Evolutionary conservation across 2,113 vertebrate species (phyloP), one percentile per base, ranked within the genome.

Genomic region (Puntigrus tetrazona): DNA sequence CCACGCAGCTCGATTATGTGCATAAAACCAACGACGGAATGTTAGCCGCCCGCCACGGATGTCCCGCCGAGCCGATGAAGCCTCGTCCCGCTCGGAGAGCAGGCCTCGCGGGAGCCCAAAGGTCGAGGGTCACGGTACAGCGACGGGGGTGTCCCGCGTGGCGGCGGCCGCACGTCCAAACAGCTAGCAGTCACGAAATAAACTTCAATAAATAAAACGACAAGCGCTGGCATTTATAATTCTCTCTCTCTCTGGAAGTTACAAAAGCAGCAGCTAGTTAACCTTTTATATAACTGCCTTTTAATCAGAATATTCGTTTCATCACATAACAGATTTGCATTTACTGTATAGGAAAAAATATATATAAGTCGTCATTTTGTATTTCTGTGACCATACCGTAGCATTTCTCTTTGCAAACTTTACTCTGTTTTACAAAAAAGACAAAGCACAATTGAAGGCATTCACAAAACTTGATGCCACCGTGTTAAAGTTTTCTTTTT

Each of bases 401-500:
- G 95, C 94, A 93, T 95, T 92, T 94, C 91, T 95, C 91, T 95
- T 95, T 96, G 94, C 94, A 96, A 95, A 94, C 94, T 63, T 74
- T 83, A 74, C 85, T 86, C 72, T 86, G 65, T 83, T 74, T 74
- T 85, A 85, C 78, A 95, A 95, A 96, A 95, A 92, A 94, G 93
- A 95, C 93, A 92, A 94, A 96, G 93, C 95, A 96, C 90, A 88
- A 93, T 91, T 94, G 93, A 84, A 95, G 96, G 96, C 95, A 96
- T 96, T 96, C 95, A 96, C 94, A 97, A 96, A 85, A 95, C 95
- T 94, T 91, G 95, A 95, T 95, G 95, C 96, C 96, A 86, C 92
- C 94, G 92, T 95, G 94, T 97, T 96, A 97, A 97, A 98, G 95
- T 91, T 91, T 90, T 85, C 75, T 83, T 81, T 78, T 88, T 93